Evolutionary conservation across 2,797 vertebrate species (phyloP).

Genomic region (Gadopsis marmoratus): DNA sequence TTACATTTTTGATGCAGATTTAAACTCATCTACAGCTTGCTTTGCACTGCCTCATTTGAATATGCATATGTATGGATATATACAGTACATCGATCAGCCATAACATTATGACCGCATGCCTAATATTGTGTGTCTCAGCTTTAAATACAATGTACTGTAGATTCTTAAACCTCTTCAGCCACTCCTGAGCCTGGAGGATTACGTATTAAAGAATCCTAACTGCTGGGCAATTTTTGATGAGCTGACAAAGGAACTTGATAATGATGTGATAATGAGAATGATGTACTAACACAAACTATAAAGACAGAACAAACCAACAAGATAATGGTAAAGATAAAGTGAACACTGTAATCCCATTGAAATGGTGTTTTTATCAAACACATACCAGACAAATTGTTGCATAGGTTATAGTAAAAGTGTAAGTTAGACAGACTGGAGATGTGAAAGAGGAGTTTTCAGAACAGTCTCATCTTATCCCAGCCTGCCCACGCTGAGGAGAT

Average conservation of each 20-base stretch:
- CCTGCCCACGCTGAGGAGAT: conserved; percentile 44
- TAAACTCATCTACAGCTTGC: background rate
- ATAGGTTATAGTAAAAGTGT: background rate
- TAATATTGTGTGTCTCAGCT: no score
- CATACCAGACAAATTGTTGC: background rate
- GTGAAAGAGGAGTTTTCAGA: conserved; percentile 7
- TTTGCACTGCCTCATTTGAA: no score
- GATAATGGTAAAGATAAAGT: background rate
- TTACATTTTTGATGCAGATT: background rate
- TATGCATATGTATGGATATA: no score
- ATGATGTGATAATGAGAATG: background rate
- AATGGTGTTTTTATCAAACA: background rate
- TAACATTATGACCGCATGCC: no score
- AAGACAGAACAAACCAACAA: background rate
- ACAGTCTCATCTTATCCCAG: conserved; percentile 13
- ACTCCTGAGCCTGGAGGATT: no score
- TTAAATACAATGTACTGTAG: background rate
- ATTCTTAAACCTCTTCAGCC: no score
- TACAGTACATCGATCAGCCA: no score
- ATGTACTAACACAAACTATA: no score
- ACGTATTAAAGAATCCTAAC: no score
- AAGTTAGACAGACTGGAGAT: background rate
- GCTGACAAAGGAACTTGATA: background rate
- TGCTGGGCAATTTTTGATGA: no score
- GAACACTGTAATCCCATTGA: background rate